Conservation (phyloP, 2,113 vertebrate genomes). For the Euleptes europaea region DNA sequence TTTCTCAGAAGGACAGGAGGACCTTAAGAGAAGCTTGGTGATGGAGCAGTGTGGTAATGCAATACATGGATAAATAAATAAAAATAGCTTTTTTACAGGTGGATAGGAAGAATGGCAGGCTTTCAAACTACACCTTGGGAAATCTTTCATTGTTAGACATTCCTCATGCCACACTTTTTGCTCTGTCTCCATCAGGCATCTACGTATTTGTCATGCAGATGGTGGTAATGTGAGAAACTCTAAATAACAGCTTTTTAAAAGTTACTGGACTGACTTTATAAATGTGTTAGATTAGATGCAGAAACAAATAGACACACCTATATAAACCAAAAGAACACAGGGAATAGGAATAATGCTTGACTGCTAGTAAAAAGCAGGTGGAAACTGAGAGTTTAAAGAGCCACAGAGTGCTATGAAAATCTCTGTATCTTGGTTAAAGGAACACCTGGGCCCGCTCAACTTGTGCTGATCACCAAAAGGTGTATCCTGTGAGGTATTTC, state of each 20-base stretch:
- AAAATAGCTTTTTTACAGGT: background rate
- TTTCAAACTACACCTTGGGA: slow-evolving; percentile 64
- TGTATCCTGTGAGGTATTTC: slow-evolving; percentile 54
- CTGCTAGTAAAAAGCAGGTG: slow-evolving; percentile 71
- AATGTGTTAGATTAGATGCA: slow-evolving; percentile 77
- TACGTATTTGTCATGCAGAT: slow-evolving; percentile 65
- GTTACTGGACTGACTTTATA: slow-evolving; percentile 66
- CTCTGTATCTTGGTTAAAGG: slow-evolving; percentile 70
- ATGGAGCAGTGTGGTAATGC: background rate
- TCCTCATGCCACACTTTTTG: slow-evolving; percentile 60
- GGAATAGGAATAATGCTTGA: slow-evolving; percentile 59
- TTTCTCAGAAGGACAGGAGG: background rate
- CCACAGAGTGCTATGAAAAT: slow-evolving; percentile 66
- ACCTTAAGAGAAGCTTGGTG: background rate
- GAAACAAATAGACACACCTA: slow-evolving; percentile 82
- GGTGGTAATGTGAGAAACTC: slow-evolving; percentile 78
- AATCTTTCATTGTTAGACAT: slow-evolving; percentile 61
- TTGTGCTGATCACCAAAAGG: slow-evolving; percentile 60
- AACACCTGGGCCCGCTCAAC: slow-evolving; percentile 77
- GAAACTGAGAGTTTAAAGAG: slow-evolving; percentile 68
- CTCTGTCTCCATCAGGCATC: slow-evolving; percentile 67
- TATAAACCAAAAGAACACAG: slow-evolving; percentile 71
- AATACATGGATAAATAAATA: background rate
- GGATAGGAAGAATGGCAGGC: slow-evolving; percentile 38
- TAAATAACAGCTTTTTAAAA: slow-evolving; percentile 73